Conservation (phyloP, 2,113 vertebrate genomes). For the Phrynosoma blainvillii region DNA sequence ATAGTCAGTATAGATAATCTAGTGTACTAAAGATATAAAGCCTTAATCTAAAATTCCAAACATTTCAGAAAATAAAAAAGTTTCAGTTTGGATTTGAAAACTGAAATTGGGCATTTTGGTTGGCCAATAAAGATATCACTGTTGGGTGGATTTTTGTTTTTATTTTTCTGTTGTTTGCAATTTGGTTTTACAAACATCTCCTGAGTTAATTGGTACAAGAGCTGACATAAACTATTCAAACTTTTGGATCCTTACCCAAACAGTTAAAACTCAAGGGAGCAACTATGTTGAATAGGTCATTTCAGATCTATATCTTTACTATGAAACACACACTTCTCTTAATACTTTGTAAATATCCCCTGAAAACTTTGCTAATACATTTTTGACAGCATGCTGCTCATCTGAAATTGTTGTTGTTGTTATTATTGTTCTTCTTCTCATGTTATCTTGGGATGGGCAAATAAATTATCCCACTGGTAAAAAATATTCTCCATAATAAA, state of each 20-base stretch:
- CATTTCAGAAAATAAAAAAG: no score
- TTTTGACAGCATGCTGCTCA: neutral
- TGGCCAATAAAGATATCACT: no score
- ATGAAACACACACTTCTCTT: neutral
- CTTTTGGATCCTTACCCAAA: neutral
- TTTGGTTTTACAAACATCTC: neutral
- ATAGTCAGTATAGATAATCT: no score
- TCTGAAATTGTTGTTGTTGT: neutral
- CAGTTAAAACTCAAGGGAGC: neutral
- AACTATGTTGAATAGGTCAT: neutral
- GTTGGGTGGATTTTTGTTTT: no score
- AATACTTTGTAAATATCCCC: conserved; percentile 1
- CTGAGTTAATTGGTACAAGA: neutral
- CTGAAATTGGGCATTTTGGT: no score
- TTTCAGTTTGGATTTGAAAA: no score
- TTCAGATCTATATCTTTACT: neutral
- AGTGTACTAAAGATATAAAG: no score
- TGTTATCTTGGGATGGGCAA: neutral
- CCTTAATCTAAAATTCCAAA: no score
- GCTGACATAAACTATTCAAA: neutral
- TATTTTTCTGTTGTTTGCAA: neutral
- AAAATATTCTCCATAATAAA: conserved; percentile 11
- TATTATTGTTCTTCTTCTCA: neutral
- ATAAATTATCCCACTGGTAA: conserved; percentile 1
- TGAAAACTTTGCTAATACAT: neutral